These are phyloP conservation scores for Sarcophaga caerulescens DNA, from an alignment of 2,888 invertebrate genomes.

Conservation along the genomic window DNA sequence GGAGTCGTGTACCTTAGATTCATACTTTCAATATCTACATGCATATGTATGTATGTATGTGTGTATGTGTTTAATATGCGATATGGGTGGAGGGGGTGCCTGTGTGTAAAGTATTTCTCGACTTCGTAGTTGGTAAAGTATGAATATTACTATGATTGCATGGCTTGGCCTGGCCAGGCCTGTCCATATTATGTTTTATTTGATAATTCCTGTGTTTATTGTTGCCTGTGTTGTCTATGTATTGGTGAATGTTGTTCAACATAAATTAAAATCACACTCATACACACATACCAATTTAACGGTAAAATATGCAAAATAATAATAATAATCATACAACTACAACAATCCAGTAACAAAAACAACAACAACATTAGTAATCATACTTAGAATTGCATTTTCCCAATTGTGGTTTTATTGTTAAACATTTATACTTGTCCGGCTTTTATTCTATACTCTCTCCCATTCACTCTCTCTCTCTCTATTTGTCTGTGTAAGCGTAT, in stretches of 20 bases:
- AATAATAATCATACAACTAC: background rate
- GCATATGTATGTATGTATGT: too few relatives aligned
- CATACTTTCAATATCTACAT: too few relatives aligned
- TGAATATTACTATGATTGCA: too few relatives aligned
- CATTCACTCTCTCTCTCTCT: too few relatives aligned
- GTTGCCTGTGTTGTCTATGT: constrained; percentile 21
- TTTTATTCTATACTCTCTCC: too few relatives aligned
- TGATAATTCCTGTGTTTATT: constrained; percentile 17
- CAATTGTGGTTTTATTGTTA: constrained; percentile 63
- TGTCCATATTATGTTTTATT: constrained; percentile 19
- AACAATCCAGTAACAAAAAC: background rate
- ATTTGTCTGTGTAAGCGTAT: too few relatives aligned
- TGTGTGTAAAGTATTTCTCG: too few relatives aligned
- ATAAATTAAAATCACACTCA: constrained; percentile 56
- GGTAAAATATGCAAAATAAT: background rate
- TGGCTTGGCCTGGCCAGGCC: background rate
- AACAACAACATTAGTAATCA: too few relatives aligned
- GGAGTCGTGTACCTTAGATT: too few relatives aligned
- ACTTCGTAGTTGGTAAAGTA: too few relatives aligned
- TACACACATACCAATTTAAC: constrained; percentile 2
- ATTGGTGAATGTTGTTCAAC: constrained; percentile 46
- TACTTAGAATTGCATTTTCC: constrained; percentile 57
- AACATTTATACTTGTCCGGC: constrained; percentile 20
- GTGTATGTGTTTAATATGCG: too few relatives aligned
- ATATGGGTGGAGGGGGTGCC: too few relatives aligned